phyloP scores from a whole-genome alignment of 2,888 invertebrate species.

The Sturmia bella region DNA sequence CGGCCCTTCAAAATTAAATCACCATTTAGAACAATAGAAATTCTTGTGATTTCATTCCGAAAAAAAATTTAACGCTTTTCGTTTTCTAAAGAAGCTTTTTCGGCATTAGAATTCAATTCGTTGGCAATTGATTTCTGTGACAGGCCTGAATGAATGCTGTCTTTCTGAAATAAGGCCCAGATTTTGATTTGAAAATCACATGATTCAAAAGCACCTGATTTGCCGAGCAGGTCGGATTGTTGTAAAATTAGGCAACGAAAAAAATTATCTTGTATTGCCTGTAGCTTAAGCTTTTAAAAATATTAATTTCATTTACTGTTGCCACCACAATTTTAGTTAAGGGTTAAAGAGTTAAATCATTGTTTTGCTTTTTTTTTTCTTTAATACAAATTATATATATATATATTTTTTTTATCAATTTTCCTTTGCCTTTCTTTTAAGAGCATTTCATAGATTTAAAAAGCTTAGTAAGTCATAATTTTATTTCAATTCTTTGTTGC shows the following conservation, averaged over 20 bases:
- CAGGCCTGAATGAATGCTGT: too few species aligned
- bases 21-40: too few species aligned
- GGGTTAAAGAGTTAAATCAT: constrained; percentile 56
- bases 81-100: too few species aligned
- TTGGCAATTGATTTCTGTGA: too few species aligned
- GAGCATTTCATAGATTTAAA: constrained; percentile 22
- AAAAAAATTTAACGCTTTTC: too few species aligned
- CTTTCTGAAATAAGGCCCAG: too few species aligned
- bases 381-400: constrained; percentile 45
- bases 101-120: too few species aligned
- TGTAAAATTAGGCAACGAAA: background rate
- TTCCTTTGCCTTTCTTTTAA: constrained; percentile 46
- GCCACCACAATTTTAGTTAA: constrained; percentile 37
- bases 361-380: constrained; percentile 26
- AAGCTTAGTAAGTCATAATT: constrained; percentile 17
- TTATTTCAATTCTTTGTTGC: constrained; percentile 19
- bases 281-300: constrained; percentile 33
- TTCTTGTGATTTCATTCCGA: too few species aligned
- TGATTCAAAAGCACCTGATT: too few species aligned
- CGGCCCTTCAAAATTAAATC: too few species aligned
- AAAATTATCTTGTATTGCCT: constrained; percentile 22
- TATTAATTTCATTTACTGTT: constrained; percentile 42
- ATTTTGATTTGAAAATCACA: too few species aligned
- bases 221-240: too few species aligned
- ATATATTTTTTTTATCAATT: constrained; percentile 42